Conservation (phyloP, 2,888 invertebrate genomes). For the Drosophila yooni region DNA sequence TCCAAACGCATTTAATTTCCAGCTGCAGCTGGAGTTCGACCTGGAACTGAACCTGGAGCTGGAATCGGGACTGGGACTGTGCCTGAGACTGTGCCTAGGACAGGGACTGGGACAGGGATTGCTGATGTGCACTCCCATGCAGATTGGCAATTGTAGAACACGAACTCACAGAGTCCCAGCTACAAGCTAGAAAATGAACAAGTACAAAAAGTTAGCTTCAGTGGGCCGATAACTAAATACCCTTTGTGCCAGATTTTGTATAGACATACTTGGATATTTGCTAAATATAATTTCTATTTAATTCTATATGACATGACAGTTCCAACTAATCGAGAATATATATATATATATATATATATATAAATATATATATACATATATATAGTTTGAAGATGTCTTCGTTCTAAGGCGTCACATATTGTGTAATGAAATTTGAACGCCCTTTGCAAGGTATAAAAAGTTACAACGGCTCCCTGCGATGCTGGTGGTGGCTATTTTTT, state of each 20-base stretch:
- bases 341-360: background rate
- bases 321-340: background rate
- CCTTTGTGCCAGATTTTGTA: background rate
- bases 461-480: constrained; percentile 44
- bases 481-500: constrained; percentile 36
- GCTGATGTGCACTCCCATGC: constrained; percentile 43
- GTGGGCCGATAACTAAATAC: constrained; percentile 1
- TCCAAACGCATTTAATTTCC: constrained; percentile 54
- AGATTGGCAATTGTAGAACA: constrained; percentile 67
- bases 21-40: constrained; percentile 22
- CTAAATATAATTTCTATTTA: background rate
- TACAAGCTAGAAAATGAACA: constrained; percentile 4
- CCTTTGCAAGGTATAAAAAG: constrained; percentile 12
- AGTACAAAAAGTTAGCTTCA: background rate
- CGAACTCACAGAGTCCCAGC: constrained; percentile 37
- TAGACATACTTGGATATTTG: background rate
- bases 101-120: constrained; percentile 4
- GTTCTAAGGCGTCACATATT: background rate
- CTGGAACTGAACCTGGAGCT: constrained; percentile 10
- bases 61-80: constrained; percentile 3
- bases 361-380: background rate
- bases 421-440: background rate
- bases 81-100: constrained; percentile 10
- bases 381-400: background rate
- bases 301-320: background rate